These are phyloP conservation scores for Drosophila tristis DNA, from an alignment of 1,140 invertebrate species.

Conservation along the genomic window DNA sequence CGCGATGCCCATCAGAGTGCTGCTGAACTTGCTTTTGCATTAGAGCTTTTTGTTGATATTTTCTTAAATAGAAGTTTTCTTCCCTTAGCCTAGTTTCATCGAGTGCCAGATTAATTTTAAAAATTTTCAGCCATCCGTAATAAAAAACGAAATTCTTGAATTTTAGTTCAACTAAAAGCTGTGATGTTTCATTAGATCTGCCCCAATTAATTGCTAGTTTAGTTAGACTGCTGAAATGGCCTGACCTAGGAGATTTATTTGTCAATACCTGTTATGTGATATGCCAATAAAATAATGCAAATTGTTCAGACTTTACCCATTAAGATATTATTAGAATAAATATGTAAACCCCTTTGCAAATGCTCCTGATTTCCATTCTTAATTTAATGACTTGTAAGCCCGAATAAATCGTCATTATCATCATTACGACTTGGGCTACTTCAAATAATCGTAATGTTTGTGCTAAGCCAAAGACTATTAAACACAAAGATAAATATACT, in stretches of 20 bases:
- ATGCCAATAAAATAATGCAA: constrained; percentile 31
- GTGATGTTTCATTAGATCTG: constrained; percentile 61
- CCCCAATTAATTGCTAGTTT: constrained; percentile 16
- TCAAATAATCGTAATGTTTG: background rate
- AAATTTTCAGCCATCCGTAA: constrained; percentile 49
- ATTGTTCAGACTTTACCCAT: constrained; percentile 17
- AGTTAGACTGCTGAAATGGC: constrained; percentile 7
- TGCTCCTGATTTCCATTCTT: background rate
- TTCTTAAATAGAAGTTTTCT: background rate
- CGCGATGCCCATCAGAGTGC: constrained; percentile 39
- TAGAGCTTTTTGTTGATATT: background rate
- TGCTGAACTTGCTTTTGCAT: constrained; percentile 73
- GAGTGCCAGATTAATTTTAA: constrained; percentile 49
- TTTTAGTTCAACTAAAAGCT: constrained; percentile 75
- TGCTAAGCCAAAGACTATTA: background rate
- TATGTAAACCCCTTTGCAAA: background rate
- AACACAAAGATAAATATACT: no score
- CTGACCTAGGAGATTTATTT: constrained; percentile 40
- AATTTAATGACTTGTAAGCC: background rate
- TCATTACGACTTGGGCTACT: no score
- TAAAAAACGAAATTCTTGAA: constrained; percentile 44
- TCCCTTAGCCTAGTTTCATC: constrained; percentile 16
- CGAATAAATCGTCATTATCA: constrained; percentile 6
- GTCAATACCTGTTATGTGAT: constrained; percentile 40
- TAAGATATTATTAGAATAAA: constrained; percentile 22